Conservation (phyloP, 2,797 vertebrate genomes). For the Eptatretus atami region DNA sequence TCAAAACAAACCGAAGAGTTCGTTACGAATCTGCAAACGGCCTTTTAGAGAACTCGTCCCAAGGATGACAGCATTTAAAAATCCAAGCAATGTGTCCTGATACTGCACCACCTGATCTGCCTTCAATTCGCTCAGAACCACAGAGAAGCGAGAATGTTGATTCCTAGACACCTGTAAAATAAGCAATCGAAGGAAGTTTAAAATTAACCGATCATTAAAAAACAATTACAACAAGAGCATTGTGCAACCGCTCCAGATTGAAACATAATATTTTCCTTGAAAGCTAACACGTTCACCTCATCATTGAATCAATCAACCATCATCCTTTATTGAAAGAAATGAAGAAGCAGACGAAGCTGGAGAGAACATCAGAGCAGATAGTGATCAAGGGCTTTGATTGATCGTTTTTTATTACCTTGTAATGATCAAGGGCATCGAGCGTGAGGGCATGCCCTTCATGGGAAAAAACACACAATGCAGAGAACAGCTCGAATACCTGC, state of each 20-base stretch:
- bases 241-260: neutral
- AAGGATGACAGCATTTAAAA: conserved; percentile 67
- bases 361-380: too few species aligned
- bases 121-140: conserved; percentile 62
- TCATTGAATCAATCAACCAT: neutral
- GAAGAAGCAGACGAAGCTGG: neutral
- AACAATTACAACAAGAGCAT: neutral
- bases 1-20: conserved; percentile 42
- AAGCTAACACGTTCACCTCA: neutral
- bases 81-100: conserved; percentile 57
- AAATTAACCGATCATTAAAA: conserved; percentile 8
- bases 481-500: conserved; percentile 81
- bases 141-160: conserved; percentile 77
- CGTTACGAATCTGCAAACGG: conserved; percentile 50
- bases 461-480: conserved; percentile 73
- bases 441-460: conserved; percentile 40
- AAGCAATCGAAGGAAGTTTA: neutral
- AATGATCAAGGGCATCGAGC: conserved; percentile 69
- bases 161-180: conserved; percentile 35
- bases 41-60: conserved; percentile 38
- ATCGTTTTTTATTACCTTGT: conserved; percentile 29
- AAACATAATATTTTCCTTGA: neutral
- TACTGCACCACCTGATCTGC: conserved; percentile 58
- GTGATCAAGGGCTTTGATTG: too few species aligned
- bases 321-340: neutral